A percentile compares a stretch with the other conserved stretches of the same genome.
Evolutionary conservation across 2,113 vertebrate genomes (phyloP).

Genomic region (Dryoscopus gambensis): DNA sequence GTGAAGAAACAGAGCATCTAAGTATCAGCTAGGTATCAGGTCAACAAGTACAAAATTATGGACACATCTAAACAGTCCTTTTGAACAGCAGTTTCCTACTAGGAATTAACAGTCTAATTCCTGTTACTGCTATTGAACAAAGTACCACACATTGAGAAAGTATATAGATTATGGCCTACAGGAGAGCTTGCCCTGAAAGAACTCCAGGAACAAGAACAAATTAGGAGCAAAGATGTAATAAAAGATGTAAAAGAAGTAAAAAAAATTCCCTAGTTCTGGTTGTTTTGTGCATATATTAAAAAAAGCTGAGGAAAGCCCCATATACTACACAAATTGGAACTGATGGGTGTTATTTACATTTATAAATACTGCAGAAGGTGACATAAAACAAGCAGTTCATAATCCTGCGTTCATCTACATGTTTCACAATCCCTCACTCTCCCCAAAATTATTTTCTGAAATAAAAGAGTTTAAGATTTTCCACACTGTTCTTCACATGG

Average conservation of each 20-base stretch:
- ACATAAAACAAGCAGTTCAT: neutral
- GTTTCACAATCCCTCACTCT: neutral
- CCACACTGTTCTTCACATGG: neutral
- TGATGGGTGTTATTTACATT: neutral
- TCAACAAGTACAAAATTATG: neutral
- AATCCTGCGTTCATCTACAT: neutral
- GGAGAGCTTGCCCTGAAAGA: neutral
- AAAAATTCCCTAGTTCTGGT: neutral
- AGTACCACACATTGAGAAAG: neutral
- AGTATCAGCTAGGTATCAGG: neutral
- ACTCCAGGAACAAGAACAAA: neutral
- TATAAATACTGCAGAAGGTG: neutral
- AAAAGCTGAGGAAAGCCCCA: neutral
- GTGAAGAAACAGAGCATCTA: neutral
- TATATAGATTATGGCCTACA: neutral
- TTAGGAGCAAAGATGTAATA: neutral
- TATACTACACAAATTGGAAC: neutral
- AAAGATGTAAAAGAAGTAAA: neutral
- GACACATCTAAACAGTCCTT: neutral
- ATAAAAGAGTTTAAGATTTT: neutral
- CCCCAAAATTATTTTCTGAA: neutral
- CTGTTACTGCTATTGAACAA: neutral
- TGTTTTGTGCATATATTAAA: neutral
- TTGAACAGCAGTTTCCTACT: neutral
- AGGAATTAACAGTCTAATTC: neutral